Percentiles rank a stretch among this genome's conserved stretches.
These are phyloP conservation scores for Dendrocincla fuliginosa DNA, from an alignment of 2,797 vertebrate genomes.

Conservation along the genomic window DNA sequence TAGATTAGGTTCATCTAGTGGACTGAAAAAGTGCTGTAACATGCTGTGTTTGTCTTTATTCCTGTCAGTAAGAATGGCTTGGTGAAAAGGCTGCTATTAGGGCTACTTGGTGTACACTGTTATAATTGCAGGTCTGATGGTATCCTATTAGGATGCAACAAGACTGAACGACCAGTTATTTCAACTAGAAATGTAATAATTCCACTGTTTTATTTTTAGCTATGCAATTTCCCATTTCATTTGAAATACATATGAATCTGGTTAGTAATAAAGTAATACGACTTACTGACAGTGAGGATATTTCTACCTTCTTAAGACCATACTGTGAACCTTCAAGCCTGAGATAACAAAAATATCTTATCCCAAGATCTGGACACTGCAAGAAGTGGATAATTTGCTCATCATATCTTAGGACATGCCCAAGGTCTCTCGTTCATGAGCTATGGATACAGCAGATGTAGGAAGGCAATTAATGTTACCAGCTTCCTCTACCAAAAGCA, in stretches of 20 bases:
- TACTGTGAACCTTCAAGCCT: not conserved
- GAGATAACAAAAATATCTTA: not conserved
- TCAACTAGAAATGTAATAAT: not conserved
- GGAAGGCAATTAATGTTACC: not conserved
- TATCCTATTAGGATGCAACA: not conserved
- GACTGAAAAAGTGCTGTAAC: not conserved
- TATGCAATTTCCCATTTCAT: not conserved
- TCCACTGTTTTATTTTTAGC: not conserved
- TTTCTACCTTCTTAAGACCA: not conserved
- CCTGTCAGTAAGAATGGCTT: not conserved
- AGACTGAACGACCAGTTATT: not conserved
- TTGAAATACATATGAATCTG: not conserved
- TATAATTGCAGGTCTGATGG: not conserved
- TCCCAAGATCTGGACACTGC: not conserved
- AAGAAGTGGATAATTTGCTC: not conserved
- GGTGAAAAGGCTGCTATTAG: not conserved
- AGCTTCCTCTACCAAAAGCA: not conserved
- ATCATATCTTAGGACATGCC: not conserved
- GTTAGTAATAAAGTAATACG: not conserved
- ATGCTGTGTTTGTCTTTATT: not conserved
- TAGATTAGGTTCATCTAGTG: constrained; percentile 31
- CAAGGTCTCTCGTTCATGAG: not conserved
- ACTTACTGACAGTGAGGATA: not conserved
- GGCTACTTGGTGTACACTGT: not conserved
- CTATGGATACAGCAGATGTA: not conserved